Percentiles rank a stretch among this genome's conserved stretches.
Conservation (phyloP, 2,888 invertebrate genomes). For the Strigamia crassipes region DNA sequence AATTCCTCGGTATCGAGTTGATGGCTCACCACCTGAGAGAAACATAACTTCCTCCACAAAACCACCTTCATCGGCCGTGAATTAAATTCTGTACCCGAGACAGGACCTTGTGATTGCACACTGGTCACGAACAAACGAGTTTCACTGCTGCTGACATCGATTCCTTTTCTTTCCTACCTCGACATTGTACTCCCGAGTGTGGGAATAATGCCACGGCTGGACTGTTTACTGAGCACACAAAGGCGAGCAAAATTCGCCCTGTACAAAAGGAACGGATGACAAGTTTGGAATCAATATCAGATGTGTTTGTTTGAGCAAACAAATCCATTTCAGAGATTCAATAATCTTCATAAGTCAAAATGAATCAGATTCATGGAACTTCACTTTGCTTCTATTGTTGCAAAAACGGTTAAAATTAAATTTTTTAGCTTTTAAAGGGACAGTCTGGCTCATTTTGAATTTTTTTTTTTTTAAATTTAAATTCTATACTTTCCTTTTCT, state of each 20-base stretch:
- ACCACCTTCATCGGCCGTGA: conserved; percentile 4
- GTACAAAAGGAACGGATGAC: background rate
- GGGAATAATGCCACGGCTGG: background rate
- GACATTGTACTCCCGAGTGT: background rate
- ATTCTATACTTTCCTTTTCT: too few relatives aligned
- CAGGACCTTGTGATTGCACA: background rate
- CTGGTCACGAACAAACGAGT: conserved; percentile 10
- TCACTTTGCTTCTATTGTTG: too few relatives aligned
- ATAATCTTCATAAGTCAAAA: background rate
- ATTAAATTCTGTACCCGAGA: conserved; percentile 10
- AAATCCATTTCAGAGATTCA: background rate
- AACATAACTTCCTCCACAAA: conserved; percentile 10
- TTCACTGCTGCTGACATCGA: conserved; percentile 10
- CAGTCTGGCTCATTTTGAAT: too few relatives aligned
- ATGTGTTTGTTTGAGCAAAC: background rate
- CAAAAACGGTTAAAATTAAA: too few relatives aligned
- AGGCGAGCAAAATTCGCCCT: background rate
- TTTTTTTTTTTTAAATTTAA: too few relatives aligned
- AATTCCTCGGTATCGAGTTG: background rate
- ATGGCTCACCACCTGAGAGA: conserved; percentile 10
- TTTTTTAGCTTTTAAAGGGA: too few relatives aligned
- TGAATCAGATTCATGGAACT: too few relatives aligned
- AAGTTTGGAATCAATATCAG: background rate
- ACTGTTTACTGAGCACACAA: background rate
- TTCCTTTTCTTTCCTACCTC: background rate